Conservation (phyloP, 2,888 invertebrate genomes). For the Zeuzera pyrina region DNA sequence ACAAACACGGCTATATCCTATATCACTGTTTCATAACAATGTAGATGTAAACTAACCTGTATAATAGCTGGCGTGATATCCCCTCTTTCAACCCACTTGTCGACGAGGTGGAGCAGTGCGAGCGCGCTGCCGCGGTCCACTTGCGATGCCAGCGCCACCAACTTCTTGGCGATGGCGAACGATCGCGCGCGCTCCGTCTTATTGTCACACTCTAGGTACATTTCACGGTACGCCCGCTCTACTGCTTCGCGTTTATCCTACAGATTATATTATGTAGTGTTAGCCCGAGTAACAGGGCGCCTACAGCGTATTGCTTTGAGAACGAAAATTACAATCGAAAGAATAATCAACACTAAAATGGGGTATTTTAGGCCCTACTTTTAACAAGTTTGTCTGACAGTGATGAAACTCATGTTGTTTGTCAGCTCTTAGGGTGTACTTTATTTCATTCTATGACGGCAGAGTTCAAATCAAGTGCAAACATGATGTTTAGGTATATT, state of each 20-base stretch:
- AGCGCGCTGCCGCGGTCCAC: slow-evolving; percentile 56
- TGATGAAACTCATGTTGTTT: too few species aligned
- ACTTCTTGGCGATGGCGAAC: slow-evolving; percentile 39
- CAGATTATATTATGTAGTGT: background rate
- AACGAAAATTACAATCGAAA: too few species aligned
- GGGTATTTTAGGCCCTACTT: too few species aligned
- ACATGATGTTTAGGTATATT: too few species aligned
- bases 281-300: too few species aligned
- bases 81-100: slow-evolving; percentile 54
- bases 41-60: slow-evolving; percentile 37
- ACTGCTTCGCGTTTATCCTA: slow-evolving; percentile 80
- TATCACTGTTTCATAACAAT: background rate
- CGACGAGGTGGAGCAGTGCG: slow-evolving; percentile 53
- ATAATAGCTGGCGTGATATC: slow-evolving; percentile 56
- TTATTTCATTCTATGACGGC: too few species aligned
- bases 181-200: slow-evolving; percentile 62
- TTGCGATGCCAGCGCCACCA: slow-evolving; percentile 33
- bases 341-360: too few species aligned
- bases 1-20: too few species aligned
- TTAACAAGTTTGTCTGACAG: too few species aligned
- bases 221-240: slow-evolving; percentile 81
- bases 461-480: too few species aligned
- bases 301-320: too few species aligned
- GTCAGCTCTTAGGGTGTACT: too few species aligned
- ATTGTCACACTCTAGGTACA: slow-evolving; percentile 75